Evolutionary conservation across 2,888 invertebrate genomes (phyloP).

Genomic region (Gnatocerus cornutus): DNA sequence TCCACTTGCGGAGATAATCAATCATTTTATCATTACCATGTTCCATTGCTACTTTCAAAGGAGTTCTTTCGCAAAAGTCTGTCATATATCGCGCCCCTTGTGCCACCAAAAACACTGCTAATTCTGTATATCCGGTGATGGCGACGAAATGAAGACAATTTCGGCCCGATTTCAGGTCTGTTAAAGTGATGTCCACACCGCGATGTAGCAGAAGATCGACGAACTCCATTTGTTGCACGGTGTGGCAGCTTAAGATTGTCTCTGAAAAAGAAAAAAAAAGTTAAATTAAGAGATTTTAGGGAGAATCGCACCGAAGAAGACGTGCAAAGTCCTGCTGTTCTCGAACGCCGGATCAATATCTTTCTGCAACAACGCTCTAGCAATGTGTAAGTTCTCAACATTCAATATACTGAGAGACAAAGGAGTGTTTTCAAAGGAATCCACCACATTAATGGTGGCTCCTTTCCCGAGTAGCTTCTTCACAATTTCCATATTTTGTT

Average conservation of each 20-base stretch:
- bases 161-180: slow-evolving; percentile 33
- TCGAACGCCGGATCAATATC: slow-evolving; percentile 52
- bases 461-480: slow-evolving; percentile 51
- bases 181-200: slow-evolving; percentile 46
- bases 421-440: slow-evolving; percentile 60
- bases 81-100: slow-evolving; percentile 29
- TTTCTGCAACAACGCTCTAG: slow-evolving; percentile 53
- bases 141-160: slow-evolving; percentile 51
- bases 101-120: slow-evolving; percentile 44
- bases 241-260: slow-evolving; percentile 30
- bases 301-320: slow-evolving; percentile 48
- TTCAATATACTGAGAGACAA: slow-evolving; percentile 54
- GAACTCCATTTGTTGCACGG: slow-evolving; percentile 28
- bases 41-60: slow-evolving; percentile 20
- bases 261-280: slow-evolving; percentile 43
- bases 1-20: slow-evolving; percentile 23
- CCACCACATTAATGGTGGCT: slow-evolving; percentile 54
- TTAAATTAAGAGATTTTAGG: too few relatives aligned
- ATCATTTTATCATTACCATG: slow-evolving; percentile 12
- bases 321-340: not conserved
- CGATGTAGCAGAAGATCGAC: slow-evolving; percentile 40
- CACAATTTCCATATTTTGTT: slow-evolving; percentile 47
- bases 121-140: slow-evolving; percentile 46
- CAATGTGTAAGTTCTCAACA: slow-evolving; percentile 50
- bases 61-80: not conserved